Evolutionary conservation across 2,113 vertebrate genomes (phyloP).

Genomic region (Stictonetta naevosa): DNA sequence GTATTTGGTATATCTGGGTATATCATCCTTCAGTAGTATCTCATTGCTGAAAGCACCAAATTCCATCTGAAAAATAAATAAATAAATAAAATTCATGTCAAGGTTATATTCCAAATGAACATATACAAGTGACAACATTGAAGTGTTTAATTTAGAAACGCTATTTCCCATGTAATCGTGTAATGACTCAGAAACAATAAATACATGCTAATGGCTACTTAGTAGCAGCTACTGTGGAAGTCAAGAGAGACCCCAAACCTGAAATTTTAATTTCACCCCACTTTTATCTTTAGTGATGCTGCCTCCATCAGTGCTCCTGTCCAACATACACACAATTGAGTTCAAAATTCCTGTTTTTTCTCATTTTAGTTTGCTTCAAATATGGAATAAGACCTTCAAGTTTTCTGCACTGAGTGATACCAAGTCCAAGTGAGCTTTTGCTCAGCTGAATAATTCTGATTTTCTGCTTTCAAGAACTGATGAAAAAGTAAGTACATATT

Average conservation of each 20-base stretch:
- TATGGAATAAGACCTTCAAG: background rate
- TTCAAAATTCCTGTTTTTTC: background rate
- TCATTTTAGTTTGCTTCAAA: background rate
- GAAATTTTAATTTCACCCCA: background rate
- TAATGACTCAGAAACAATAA: background rate
- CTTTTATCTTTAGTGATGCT: background rate
- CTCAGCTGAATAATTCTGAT: background rate
- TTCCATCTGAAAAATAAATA: background rate
- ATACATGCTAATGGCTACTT: background rate
- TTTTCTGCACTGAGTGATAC: background rate
- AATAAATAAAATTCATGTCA: background rate
- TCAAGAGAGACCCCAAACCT: background rate
- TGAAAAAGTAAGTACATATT: background rate
- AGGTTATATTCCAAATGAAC: background rate
- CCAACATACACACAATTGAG: fast-evolving
- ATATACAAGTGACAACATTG: background rate
- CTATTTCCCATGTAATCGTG: background rate
- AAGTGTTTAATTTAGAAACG: background rate
- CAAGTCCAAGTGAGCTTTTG: background rate
- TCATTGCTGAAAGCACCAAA: background rate
- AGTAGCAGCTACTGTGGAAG: background rate
- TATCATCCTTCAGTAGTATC: background rate
- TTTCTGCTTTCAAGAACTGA: background rate
- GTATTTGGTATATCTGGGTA: background rate
- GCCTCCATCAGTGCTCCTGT: fast-evolving